Evolutionary conservation across 2,113 vertebrate species (phyloP), one percentile per base, ranked within the genome.

Genomic region (Macquaria ambigua): DNA sequence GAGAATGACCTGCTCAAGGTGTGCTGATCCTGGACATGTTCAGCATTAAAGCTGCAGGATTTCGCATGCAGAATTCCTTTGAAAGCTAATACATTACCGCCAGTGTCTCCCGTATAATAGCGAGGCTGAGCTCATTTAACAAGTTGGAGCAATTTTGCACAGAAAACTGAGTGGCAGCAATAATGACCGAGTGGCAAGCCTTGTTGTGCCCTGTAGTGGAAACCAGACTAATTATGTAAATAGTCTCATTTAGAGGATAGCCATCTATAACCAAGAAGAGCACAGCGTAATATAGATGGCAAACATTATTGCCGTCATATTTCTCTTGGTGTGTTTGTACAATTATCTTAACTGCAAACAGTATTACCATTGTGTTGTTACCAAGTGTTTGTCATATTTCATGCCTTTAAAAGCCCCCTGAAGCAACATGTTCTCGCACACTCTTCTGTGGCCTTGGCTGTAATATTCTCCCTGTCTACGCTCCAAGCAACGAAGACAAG

Each of bases 221-320:
- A 80, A 87, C 61, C 71, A 71, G 55, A 84, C 84, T 89, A 87
- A 91, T 90, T 82, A 87, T 89, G 87, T 46, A 86, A 90, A 91
- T 69, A 21, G 59, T 34, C 80, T 88, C 63, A 85, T 88, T 86
- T 77, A 80, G 80, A 77, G 37, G 64, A 90, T 28, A 64, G 79
- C 82, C 75, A 74, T 83, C 73, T 53, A 78, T 72, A 88, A 89
- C 77, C 72, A 87, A 73, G 63, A 81, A 48, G 79, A 79, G 76
- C 83, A 31, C 28, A 31, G 28, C 28, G 28, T 63, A 83, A 81
- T 72, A 85, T 25, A 68, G 73, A 80, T 77, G 64, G 48, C 70
- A 56, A 78, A 81, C 18, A 15, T 83, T 85, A 90, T 86, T 87
- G 83, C 82, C 31, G 41, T 80, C 61, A 66, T 88, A 72, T 88